These are phyloP conservation scores for Calypte anna DNA, from an alignment of 2,113 vertebrate genomes.

Conservation along the genomic window DNA sequence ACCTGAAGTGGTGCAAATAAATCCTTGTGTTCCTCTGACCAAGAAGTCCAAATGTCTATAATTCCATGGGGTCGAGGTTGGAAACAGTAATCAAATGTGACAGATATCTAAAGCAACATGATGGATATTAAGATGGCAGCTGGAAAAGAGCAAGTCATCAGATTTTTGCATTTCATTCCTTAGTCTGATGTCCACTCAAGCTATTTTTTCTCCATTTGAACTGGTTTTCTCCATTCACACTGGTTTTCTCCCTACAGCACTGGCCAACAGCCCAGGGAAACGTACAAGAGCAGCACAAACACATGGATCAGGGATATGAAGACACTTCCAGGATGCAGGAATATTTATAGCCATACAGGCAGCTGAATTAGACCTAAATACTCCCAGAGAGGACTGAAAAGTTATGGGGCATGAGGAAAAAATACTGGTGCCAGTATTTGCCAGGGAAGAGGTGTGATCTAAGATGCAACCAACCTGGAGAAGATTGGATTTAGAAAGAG, in stretches of 20 bases:
- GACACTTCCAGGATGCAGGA: not conserved
- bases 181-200: not conserved
- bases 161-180: not conserved
- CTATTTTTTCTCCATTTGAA: not conserved
- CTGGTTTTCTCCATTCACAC: not conserved
- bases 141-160: not conserved
- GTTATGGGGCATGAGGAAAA: not conserved
- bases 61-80: not conserved
- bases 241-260: not conserved
- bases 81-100: not conserved
- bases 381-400: not conserved
- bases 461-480: not conserved
- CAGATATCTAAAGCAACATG: not conserved
- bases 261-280: not conserved
- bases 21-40: not conserved
- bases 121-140: not conserved
- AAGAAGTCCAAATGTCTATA: not conserved
- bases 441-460: not conserved
- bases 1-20: not conserved
- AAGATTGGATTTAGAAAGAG: not conserved
- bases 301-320: not conserved
- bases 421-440: not conserved
- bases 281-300: not conserved
- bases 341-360: not conserved
- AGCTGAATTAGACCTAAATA: not conserved